A percentile compares a stretch with the other conserved stretches of the same genome.
Conservation (phyloP, 2,888 invertebrate species). For the Galerucella nymphaeae region DNA sequence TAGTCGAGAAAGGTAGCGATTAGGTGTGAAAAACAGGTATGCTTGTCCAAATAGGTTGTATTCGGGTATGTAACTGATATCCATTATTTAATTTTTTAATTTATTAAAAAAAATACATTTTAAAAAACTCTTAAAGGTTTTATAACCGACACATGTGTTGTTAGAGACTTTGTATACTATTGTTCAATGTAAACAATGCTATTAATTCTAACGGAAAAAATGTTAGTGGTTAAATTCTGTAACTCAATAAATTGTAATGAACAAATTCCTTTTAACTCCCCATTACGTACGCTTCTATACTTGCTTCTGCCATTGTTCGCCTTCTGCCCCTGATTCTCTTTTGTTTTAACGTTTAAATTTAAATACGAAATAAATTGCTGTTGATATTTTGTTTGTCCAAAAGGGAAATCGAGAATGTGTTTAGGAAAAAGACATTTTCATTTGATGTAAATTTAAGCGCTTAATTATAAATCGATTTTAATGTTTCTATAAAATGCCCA, state of each 20-base stretch:
- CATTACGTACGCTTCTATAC: not conserved
- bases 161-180: too few relatives aligned
- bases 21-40: too few relatives aligned
- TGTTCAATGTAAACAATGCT: too few relatives aligned
- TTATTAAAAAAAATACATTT: too few relatives aligned
- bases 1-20: too few relatives aligned
- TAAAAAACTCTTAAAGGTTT: too few relatives aligned
- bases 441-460: not conserved
- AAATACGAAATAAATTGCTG: slow-evolving; percentile 26
- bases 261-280: not conserved
- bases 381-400: not conserved
- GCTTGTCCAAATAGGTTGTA: too few relatives aligned
- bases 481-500: too few relatives aligned
- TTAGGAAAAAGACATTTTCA: not conserved
- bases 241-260: not conserved
- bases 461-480: too few relatives aligned
- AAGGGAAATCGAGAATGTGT: not conserved
- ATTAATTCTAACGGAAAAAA: not conserved
- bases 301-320: slow-evolving; percentile 17
- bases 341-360: slow-evolving; percentile 28
- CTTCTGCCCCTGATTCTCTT: slow-evolving; percentile 14
- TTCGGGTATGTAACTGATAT: too few relatives aligned
- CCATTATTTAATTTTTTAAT: too few relatives aligned
- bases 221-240: not conserved
- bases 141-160: too few relatives aligned